Conservation (phyloP, 2,888 invertebrate genomes). For the Mesorhabditis spiculigera region DNA sequence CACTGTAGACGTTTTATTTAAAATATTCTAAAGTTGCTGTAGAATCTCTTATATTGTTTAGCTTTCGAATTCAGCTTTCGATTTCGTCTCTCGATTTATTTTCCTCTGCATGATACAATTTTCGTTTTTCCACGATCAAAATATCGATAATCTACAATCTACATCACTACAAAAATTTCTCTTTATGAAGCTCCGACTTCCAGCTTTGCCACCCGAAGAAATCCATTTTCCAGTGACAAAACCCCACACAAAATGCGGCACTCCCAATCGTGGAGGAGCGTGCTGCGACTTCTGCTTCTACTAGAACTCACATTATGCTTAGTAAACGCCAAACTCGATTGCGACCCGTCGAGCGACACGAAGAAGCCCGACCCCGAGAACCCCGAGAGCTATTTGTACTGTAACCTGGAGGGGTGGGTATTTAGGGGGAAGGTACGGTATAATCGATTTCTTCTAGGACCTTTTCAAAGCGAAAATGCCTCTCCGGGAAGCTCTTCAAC, state of each 20-base stretch:
- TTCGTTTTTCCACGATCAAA: too few relatives aligned
- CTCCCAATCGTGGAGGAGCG: neutral
- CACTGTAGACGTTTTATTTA: too few relatives aligned
- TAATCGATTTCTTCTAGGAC: constrained; percentile 23
- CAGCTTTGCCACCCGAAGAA: too few relatives aligned
- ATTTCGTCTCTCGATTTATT: too few relatives aligned
- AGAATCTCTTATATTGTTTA: too few relatives aligned
- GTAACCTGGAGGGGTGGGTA: constrained; percentile 53
- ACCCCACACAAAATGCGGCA: neutral
- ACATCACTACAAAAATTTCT: too few relatives aligned
- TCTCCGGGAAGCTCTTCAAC: constrained; percentile 50
- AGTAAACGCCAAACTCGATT: constrained; percentile 26
- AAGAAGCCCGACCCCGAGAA: constrained; percentile 48
- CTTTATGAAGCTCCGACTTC: too few relatives aligned
- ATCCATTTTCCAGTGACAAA: too few relatives aligned
- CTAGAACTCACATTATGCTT: neutral
- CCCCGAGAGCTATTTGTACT: constrained; percentile 50
- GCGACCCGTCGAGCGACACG: constrained; percentile 35
- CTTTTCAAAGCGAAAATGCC: constrained; percentile 49
- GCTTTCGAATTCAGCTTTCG: too few relatives aligned
- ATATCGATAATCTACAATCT: too few relatives aligned
- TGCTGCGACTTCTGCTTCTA: neutral
- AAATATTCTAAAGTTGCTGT: too few relatives aligned
- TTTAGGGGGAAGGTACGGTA: neutral
- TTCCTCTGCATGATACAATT: too few relatives aligned